Evolutionary conservation across 2,888 invertebrate species (phyloP), one percentile per base, ranked within the genome.

Genomic region (Julus scandinavius): DNA sequence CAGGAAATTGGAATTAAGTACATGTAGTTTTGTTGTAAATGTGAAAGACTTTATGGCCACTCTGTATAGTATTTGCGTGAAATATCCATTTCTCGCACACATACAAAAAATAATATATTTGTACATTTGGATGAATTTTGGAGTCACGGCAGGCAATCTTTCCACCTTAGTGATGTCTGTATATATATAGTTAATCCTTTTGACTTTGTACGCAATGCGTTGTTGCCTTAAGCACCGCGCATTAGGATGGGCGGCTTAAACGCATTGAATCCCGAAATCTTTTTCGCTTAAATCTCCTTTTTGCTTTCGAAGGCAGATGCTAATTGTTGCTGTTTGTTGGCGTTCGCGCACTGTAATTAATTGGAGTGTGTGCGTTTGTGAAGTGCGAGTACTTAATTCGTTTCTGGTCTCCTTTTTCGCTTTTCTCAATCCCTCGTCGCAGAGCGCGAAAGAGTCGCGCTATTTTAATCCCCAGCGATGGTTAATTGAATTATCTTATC

Each of bases 401-500:
- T 85, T 85, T 40, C 20, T 85, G 85, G 85, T 49, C 85, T 45
- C 45, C 85, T 85, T 85, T 29, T 85, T 85, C 45, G 41, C 85
- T 85, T 45, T 45, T 85, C 85, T 45, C 85, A 85, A 45, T 85
- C 85, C 84, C 45, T 85, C 85, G 50, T 85, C 20, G 85, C 85
- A 9, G 58, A 9, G 29, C 54, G 38, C 38, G 87, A 20, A 41
- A 49, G 58, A 58, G 54, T 87, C 40, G 54, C 87, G 58, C 29
- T 63, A 40, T 54, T 58, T 87, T 87, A 87, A 87, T 87, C 87
- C 87, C 87, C 87, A 40, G 54, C 54, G 87, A 87, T 87, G 63
- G 87, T 87, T 87, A 87, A 87, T 87, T 87, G 87, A 87, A 87
- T 87, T 87, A 87, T 87, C 87, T 87, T 87, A 87, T 87, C 87